Evolutionary conservation across 2,888 invertebrate species (phyloP), one percentile per base, ranked within the genome.

Genomic region (Strigamia crassipes): DNA sequence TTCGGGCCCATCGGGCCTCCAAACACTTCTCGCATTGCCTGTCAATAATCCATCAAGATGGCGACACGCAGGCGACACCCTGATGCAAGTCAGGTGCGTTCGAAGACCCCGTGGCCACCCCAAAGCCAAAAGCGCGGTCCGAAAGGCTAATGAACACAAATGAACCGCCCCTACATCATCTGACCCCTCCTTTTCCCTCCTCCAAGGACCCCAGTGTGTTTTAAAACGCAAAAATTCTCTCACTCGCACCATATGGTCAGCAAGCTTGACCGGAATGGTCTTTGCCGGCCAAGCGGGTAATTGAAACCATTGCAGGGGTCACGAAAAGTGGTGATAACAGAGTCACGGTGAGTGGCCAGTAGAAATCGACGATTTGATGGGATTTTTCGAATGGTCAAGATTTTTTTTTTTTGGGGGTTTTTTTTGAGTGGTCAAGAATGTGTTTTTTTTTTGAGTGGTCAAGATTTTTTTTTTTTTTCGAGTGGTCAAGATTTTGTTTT

Each of bases 101-200:
- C 10, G 10, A 23, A 9, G n/a, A 12, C 61, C 61, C 61, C 18
- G 18, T 18, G 61, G 61, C 61, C 61, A 61, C 61, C 61, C 61
- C 61, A 2, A 61, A 61, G 10, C 2, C 61, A 2, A 21, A 34
- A 21, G 21, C 9, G 10, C 23, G 61, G 61, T 61, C 61, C 61
- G 23, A 61, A 61, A 61, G 61, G 61, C 61, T 61, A 61, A 61
- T 61, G 61, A 61, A 61, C 61, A 61, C 61, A 61, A 61, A 61
- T 61, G 61, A 61, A 21, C 61, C 61, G 61, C 61, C 61, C 61
- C 61, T 23, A 61, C 61, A 15, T 61, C 21, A 61, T n/a, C 15
- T 61, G 61, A 61, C 61, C 61, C 61, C 61, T 61, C 61, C 61
- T 61, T 61, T 61, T 61, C 61, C 18, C 61, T 61, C 61, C 61